Conservation (phyloP, 2,113 vertebrate genomes). For the Ctenomys sociabilis region DNA sequence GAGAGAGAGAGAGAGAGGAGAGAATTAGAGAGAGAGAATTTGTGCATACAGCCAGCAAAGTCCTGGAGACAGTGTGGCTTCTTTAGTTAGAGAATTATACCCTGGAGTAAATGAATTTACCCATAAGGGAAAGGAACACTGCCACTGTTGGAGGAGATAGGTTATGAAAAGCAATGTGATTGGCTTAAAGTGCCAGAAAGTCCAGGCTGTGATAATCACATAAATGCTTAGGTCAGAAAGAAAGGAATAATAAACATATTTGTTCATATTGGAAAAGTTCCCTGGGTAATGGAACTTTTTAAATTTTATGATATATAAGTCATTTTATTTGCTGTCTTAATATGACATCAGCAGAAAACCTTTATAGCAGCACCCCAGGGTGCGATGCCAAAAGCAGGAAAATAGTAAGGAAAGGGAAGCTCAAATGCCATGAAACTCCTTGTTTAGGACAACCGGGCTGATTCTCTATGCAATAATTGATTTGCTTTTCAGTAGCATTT, state of each 20-base stretch:
- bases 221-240: slow-evolving; percentile 37
- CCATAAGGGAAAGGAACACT: background rate
- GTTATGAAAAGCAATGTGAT: background rate
- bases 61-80: slow-evolving; percentile 1
- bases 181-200: background rate
- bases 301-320: slow-evolving; percentile 23
- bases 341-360: background rate
- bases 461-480: background rate
- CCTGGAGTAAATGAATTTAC: slow-evolving; percentile 25
- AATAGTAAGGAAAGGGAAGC: background rate
- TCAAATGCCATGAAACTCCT: background rate
- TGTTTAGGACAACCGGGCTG: background rate
- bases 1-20: too few relatives aligned
- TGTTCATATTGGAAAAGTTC: slow-evolving; percentile 46
- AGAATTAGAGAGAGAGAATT: too few relatives aligned
- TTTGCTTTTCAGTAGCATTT: background rate
- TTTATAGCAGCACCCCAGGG: background rate
- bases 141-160: background rate
- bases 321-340: slow-evolving; percentile 56
- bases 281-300: slow-evolving; percentile 33
- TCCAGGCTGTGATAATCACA: background rate
- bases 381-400: slow-evolving; percentile 3
- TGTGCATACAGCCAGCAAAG: background rate
- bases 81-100: background rate
- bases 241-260: slow-evolving; percentile 52